Evolutionary conservation across 2,113 vertebrate species (phyloP).

Genomic region (Illadopsis cleaveri): DNA sequence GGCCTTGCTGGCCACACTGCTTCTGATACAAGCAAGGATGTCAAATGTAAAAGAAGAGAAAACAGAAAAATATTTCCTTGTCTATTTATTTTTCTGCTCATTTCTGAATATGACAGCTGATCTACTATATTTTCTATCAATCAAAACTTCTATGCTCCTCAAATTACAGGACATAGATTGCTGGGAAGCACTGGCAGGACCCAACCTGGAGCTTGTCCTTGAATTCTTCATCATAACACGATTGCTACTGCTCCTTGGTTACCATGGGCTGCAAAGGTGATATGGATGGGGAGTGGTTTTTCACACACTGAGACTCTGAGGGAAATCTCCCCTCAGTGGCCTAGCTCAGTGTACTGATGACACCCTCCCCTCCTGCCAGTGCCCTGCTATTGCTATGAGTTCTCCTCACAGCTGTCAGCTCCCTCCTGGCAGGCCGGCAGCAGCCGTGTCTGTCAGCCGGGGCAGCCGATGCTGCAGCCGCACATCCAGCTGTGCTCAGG

Average conservation of each 20-base stretch:
- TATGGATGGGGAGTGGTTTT: background rate
- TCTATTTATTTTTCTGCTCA: background rate
- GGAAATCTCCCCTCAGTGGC: background rate
- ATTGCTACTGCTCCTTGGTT: background rate
- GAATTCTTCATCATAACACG: fast-evolving
- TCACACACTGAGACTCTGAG: background rate
- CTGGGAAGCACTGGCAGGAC: background rate
- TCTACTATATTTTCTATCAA: background rate
- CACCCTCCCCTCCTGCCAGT: background rate
- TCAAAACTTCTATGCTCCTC: background rate
- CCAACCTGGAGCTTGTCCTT: background rate
- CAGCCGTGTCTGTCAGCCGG: background rate
- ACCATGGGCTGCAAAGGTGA: background rate
- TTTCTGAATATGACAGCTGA: background rate
- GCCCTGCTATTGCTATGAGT: background rate
- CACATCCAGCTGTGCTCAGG: background rate
- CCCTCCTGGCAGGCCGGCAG: background rate
- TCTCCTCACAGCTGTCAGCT: background rate
- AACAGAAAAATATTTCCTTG: background rate
- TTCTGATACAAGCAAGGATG: background rate
- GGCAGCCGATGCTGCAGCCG: fast-evolving
- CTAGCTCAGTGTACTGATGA: background rate
- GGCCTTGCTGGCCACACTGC: background rate
- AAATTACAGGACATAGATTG: background rate
- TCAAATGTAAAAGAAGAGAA: background rate